These are phyloP conservation scores for Hestina assimilis DNA, from an alignment of 1,140 invertebrate genomes.

Conservation along the genomic window DNA sequence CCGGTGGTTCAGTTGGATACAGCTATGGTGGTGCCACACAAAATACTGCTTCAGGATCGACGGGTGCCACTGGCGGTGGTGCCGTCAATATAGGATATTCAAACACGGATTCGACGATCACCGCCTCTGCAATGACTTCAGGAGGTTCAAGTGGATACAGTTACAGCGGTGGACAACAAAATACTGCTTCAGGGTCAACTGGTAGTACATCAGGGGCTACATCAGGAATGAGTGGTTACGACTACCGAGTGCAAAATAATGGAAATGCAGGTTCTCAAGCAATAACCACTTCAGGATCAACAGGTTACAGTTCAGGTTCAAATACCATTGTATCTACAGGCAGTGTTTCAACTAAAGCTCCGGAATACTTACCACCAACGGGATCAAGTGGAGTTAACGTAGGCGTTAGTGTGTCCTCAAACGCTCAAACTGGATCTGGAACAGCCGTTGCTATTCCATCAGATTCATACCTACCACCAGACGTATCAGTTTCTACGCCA, in stretches of 20 bases:
- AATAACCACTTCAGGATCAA: constrained; percentile 9
- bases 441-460: constrained; percentile 6
- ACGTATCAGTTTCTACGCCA: not conserved
- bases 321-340: not conserved
- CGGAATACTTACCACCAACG: constrained; percentile 50
- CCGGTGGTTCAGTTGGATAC: constrained; percentile 22
- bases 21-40: constrained; percentile 6
- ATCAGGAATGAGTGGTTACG: constrained; percentile 14
- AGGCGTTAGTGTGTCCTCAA: constrained; percentile 20
- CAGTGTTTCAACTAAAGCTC: constrained; percentile 44
- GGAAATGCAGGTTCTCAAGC: constrained; percentile 6
- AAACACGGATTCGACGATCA: not conserved
- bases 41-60: constrained; percentile 1
- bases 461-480: constrained; percentile 22
- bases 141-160: constrained; percentile 8
- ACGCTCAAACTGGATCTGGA: constrained; percentile 15
- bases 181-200: not conserved
- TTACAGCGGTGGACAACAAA: not conserved
- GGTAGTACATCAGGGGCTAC: not conserved
- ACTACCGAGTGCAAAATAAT: constrained; percentile 16
- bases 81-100: not conserved
- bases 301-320: not conserved
- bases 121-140: not conserved
- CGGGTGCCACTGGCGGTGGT: not conserved
- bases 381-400: constrained; percentile 4